Evolutionary conservation across 2,113 vertebrate species (phyloP).

Genomic region (Anoplopoma fimbria): DNA sequence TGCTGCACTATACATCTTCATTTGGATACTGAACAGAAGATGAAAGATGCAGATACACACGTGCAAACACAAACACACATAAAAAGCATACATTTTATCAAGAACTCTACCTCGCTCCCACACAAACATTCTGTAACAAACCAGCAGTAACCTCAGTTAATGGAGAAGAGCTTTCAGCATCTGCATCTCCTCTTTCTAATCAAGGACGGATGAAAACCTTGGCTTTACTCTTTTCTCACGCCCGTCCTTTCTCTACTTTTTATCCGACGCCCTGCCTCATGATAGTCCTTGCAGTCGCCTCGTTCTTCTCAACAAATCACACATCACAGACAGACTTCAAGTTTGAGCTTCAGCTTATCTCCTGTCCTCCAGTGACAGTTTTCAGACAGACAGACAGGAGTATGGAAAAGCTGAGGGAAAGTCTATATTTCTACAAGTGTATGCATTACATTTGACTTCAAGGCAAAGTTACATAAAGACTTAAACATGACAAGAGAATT

Average conservation of each 20-base stretch:
- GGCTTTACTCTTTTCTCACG: conserved; percentile 5
- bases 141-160: conserved; percentile 40
- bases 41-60: background rate
- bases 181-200: conserved; percentile 49
- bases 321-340: conserved; percentile 22
- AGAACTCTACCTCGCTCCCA: background rate
- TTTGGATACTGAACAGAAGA: conserved; percentile 25
- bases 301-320: conserved; percentile 21
- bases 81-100: conserved; percentile 14
- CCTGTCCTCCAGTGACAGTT: conserved; percentile 11
- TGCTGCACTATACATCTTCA: conserved; percentile 17
- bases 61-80: background rate
- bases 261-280: background rate
- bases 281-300: conserved; percentile 5
- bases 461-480: background rate
- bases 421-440: background rate
- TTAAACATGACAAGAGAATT: background rate
- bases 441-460: background rate
- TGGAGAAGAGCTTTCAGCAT: conserved; percentile 30
- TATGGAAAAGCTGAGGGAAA: background rate
- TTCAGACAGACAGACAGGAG: background rate
- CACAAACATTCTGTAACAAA: conserved; percentile 3
- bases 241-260: background rate
- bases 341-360: conserved; percentile 26
- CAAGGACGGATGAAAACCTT: conserved; percentile 51